These are phyloP conservation scores for Globodera ellingtonae DNA, from an alignment of 1,140 invertebrate genomes.

Conservation along the genomic window DNA sequence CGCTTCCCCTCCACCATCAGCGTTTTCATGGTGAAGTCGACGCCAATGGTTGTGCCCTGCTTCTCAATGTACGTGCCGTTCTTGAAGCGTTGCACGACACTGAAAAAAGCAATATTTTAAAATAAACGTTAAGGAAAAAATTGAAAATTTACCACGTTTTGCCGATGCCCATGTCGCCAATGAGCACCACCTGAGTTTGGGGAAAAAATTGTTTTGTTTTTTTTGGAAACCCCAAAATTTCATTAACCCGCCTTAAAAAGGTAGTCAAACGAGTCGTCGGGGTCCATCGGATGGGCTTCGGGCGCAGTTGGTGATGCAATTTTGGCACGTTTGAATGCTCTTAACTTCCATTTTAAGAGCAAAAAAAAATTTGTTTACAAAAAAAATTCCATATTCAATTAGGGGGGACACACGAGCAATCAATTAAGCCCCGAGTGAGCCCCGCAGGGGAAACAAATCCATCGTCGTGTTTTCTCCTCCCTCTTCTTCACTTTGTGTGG, in stretches of 20 bases:
- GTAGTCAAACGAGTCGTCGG: slow-evolving; percentile 65
- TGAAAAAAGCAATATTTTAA: slow-evolving; percentile 1
- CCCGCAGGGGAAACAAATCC: too few relatives aligned
- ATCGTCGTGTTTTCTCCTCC: too few relatives aligned
- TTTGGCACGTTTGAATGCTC: not conserved
- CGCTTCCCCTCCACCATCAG: slow-evolving; percentile 85
- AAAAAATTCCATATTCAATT: too few relatives aligned
- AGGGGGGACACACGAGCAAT: too few relatives aligned
- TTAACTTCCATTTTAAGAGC: too few relatives aligned
- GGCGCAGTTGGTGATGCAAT: not conserved
- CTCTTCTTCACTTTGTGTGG: too few relatives aligned
- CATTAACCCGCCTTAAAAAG: slow-evolving; percentile 79
- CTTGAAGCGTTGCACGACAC: slow-evolving; percentile 82
- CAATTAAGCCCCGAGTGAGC: too few relatives aligned
- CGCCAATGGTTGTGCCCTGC: slow-evolving; percentile 90
- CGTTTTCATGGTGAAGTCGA: slow-evolving; percentile 96
- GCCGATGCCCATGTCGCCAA: slow-evolving; percentile 81
- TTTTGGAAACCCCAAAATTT: slow-evolving; percentile 74
- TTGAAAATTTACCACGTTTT: slow-evolving; percentile 75
- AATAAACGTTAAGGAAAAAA: slow-evolving; percentile 14
- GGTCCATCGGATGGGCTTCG: slow-evolving; percentile 41
- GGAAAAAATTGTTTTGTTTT: slow-evolving; percentile 68
- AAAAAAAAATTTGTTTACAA: too few relatives aligned
- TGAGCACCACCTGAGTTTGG: slow-evolving; percentile 77
- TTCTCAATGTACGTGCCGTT: slow-evolving; percentile 87